phyloP scores from a whole-genome alignment of 2,797 vertebrate species.

The Alcedo quadribrachys region DNA sequence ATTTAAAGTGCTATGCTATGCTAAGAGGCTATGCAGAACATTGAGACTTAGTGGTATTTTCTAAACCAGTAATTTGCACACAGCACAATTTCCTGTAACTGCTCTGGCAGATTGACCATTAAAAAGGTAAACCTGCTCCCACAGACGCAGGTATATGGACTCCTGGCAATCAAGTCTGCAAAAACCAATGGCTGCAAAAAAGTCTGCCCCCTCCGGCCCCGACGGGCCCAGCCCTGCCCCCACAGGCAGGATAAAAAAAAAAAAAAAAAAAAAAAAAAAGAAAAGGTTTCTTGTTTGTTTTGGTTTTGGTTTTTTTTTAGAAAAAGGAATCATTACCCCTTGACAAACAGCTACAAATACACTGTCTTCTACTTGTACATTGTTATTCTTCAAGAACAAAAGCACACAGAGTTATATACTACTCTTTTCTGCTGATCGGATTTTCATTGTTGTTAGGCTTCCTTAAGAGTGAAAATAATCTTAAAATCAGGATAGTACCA shows the following conservation, averaged over 20 bases:
- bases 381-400: background rate
- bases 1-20: background rate
- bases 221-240: no score
- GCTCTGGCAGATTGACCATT: background rate
- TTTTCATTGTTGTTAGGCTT: background rate
- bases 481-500: background rate
- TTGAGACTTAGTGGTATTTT: background rate
- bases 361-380: background rate
- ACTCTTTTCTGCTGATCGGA: background rate
- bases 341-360: background rate
- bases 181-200: background rate
- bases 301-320: no score
- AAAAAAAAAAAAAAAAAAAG: no score
- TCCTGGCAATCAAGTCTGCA: background rate
- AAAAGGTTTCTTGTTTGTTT: no score
- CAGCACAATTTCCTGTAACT: background rate
- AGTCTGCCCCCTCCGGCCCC: no score
- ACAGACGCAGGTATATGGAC: background rate
- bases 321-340: no score
- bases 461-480: background rate
- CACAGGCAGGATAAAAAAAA: no score
- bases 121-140: background rate
- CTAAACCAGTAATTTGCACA: background rate
- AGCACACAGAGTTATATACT: background rate
- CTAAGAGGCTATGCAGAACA: background rate